These are phyloP conservation scores for Gryon sp. DNA, from an alignment of 1,140 invertebrate species.

Conservation along the genomic window DNA sequence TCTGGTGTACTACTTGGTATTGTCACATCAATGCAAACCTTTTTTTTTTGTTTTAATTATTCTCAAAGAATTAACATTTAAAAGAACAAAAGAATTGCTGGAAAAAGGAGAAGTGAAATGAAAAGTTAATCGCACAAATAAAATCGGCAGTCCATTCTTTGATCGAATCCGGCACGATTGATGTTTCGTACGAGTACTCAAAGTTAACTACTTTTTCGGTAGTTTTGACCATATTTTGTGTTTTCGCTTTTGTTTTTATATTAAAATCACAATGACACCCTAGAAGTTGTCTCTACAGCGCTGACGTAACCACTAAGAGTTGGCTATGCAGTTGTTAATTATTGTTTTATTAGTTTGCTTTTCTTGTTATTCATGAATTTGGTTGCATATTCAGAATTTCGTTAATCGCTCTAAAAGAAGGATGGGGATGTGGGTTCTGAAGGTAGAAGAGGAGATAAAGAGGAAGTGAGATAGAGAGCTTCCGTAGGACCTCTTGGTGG, in stretches of 20 bases:
- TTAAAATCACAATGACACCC: slow-evolving; percentile 47
- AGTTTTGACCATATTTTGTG: too few relatives aligned
- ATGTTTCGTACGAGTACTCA: slow-evolving; percentile 25
- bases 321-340: slow-evolving; percentile 37
- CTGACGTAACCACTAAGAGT: slow-evolving; percentile 44
- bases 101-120: not conserved
- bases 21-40: slow-evolving; percentile 24
- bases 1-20: slow-evolving; percentile 19
- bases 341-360: slow-evolving; percentile 8
- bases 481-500: slow-evolving; percentile 6
- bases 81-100: slow-evolving; percentile 2
- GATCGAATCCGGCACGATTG: slow-evolving; percentile 6
- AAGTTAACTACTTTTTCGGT: slow-evolving; percentile 33
- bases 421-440: too few relatives aligned
- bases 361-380: slow-evolving; percentile 19
- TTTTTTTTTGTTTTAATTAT: too few relatives aligned
- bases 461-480: slow-evolving; percentile 48
- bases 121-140: not conserved
- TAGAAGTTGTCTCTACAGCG: slow-evolving; percentile 51
- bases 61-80: not conserved
- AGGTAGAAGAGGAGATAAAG: slow-evolving; percentile 42
- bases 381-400: slow-evolving; percentile 9
- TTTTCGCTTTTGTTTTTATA: not conserved
- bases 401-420: slow-evolving; percentile 49
- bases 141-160: not conserved